Percentiles rank a stretch among this genome's conserved stretches.
Evolutionary conservation across 2,797 vertebrate genomes (phyloP).

Genomic region (Lemur catta): DNA sequence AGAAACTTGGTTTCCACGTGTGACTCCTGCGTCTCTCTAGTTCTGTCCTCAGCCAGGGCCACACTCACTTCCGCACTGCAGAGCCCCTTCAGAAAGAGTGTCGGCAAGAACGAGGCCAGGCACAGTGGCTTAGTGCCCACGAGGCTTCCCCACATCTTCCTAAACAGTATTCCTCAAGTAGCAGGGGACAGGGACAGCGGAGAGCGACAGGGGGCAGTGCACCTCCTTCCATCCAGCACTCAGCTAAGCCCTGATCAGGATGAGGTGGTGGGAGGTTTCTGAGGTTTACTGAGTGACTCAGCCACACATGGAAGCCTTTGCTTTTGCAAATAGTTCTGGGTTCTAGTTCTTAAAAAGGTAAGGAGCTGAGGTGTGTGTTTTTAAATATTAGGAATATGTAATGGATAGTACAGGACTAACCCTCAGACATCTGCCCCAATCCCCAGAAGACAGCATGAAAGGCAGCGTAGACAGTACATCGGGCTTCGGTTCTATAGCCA

Average conservation of each 20-base stretch:
- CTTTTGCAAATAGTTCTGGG: not conserved
- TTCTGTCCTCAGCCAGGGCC: not conserved
- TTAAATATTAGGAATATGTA: not conserved
- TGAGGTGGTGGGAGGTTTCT: not conserved
- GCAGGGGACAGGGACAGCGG: not conserved
- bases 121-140: not conserved
- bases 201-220: not conserved
- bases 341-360: slow-evolving; percentile 27
- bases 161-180: not conserved
- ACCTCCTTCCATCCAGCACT: not conserved
- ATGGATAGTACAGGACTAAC: not conserved
- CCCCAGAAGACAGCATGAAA: not conserved
- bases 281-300: not conserved
- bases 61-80: not conserved
- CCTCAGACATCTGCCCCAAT: not conserved
- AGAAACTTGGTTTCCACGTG: not conserved
- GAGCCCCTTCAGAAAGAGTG: not conserved
- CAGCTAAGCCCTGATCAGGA: not conserved
- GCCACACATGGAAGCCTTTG: not conserved
- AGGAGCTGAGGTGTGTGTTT: not conserved
- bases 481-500: not conserved
- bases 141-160: not conserved
- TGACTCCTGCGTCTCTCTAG: not conserved
- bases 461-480: not conserved
- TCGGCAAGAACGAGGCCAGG: not conserved